phyloP scores from a whole-genome alignment of 2,113 vertebrate genomes.

The Eolophus roseicapilla region DNA sequence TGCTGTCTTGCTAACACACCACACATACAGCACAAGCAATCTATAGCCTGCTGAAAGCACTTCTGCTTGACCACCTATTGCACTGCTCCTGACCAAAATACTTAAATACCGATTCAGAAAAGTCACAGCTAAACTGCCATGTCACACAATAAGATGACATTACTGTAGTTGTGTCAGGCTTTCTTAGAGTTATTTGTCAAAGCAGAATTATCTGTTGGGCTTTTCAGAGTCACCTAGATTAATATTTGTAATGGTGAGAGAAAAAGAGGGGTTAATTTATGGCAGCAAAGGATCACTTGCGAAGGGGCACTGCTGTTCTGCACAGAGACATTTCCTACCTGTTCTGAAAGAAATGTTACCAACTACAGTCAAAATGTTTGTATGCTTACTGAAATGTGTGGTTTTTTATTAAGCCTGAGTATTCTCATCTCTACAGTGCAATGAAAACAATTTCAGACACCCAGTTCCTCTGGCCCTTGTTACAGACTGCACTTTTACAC shows the following conservation, averaged over 20 bases:
- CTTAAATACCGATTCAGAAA: neutral
- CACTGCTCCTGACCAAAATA: neutral
- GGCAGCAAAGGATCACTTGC: neutral
- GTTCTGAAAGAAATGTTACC: neutral
- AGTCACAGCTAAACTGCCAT: neutral
- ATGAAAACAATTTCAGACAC: neutral
- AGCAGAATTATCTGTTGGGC: neutral
- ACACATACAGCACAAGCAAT: neutral
- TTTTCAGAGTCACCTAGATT: neutral
- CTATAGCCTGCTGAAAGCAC: neutral
- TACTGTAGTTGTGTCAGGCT: neutral
- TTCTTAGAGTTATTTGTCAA: neutral
- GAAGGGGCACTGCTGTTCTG: neutral
- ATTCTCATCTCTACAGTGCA: neutral
- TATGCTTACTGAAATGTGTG: neutral
- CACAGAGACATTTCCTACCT: neutral
- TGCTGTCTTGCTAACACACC: neutral
- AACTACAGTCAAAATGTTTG: neutral
- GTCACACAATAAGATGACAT: fast-evolving
- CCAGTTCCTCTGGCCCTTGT: fast-evolving
- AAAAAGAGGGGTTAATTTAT: neutral
- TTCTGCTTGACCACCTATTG: neutral
- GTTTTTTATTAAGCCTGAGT: neutral
- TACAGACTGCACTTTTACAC: neutral
- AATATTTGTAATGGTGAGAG: neutral